Evolutionary conservation across 2,113 vertebrate genomes (phyloP).

Genomic region (Thomomys bottae): DNA sequence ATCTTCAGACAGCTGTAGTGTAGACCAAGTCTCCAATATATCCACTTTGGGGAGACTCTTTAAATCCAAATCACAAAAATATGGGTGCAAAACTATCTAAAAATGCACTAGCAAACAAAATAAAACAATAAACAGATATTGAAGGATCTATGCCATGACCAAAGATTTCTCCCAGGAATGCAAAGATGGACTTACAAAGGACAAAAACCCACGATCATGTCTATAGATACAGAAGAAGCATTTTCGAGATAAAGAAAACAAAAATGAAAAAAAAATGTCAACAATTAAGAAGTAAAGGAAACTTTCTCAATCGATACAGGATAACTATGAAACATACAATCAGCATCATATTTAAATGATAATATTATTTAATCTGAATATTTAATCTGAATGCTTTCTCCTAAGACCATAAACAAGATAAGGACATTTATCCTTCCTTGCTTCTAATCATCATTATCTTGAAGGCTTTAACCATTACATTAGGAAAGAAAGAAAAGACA

Average conservation of each 20-base stretch:
- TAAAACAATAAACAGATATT: background rate
- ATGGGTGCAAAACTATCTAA: too few relatives aligned
- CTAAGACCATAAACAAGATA: constrained; percentile 4
- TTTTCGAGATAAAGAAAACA: background rate
- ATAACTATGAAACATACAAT: background rate
- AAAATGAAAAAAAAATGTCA: constrained; percentile 7
- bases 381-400: background rate
- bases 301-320: background rate
- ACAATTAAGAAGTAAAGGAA: constrained; percentile 2
- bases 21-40: background rate
- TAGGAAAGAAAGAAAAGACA: constrained; percentile 15
- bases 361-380: too few relatives aligned
- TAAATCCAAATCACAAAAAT: background rate
- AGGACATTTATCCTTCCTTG: background rate
- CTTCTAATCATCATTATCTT: background rate
- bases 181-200: background rate
- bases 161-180: background rate
- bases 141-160: background rate
- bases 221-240: too few relatives aligned
- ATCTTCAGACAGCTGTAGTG: background rate
- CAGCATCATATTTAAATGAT: background rate
- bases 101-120: background rate
- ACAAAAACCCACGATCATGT: background rate
- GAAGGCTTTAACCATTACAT: background rate
- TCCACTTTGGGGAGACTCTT: background rate